Evolutionary conservation across 2,113 vertebrate genomes (phyloP).

Genomic region (Donacobius atricapilla): DNA sequence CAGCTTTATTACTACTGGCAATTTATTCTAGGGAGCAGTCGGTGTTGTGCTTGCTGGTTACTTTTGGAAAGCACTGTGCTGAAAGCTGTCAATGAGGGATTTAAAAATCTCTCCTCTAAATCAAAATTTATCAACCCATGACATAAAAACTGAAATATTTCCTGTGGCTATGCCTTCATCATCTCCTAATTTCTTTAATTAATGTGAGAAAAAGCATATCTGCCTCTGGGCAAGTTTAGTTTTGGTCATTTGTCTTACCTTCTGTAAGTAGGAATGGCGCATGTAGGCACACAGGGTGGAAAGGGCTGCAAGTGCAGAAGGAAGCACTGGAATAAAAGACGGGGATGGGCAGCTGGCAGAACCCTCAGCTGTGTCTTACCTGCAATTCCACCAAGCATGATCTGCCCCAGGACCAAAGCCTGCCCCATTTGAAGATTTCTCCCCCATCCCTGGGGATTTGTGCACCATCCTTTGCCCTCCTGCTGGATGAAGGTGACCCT

Average conservation of each 20-base stretch:
- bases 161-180: background rate
- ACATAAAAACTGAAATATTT: constrained; percentile 25
- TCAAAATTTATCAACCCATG: background rate
- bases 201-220: constrained; percentile 2
- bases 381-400: background rate
- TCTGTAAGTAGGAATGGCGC: background rate
- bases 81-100: background rate
- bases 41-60: background rate
- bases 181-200: constrained; percentile 49
- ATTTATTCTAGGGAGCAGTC: background rate
- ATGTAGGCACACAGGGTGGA: background rate
- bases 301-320: background rate
- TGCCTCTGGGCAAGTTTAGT: constrained; percentile 24
- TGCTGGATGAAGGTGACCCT: background rate
- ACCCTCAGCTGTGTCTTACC: background rate
- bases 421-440: background rate
- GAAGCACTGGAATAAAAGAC: background rate
- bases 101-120: constrained; percentile 18
- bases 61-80: background rate
- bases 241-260: constrained; percentile 40
- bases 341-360: background rate
- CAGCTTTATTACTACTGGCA: background rate
- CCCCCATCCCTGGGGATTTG: background rate
- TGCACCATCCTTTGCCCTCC: background rate
- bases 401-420: background rate